Evolutionary conservation across 37 sponge, comb jelly and placozoan species (phyloP), one percentile per base, ranked within the genome.

Genomic region (Halichondria panicea): DNA sequence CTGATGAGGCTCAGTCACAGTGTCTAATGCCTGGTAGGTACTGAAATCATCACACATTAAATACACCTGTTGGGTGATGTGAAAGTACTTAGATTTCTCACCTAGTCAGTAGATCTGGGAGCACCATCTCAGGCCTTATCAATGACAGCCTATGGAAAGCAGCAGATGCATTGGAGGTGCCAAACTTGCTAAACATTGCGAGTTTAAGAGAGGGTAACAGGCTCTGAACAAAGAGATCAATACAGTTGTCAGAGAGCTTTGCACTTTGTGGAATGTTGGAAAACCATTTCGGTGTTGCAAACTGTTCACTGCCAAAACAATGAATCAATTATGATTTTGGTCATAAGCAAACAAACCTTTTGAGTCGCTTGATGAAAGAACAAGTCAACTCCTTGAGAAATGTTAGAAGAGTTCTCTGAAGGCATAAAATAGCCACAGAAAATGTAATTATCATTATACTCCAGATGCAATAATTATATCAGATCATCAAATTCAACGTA

Each of bases 1-100:
- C 54, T 92, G 92, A 70, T 97, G 98, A 18, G 95, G 98, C 77
- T 97, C 98, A 39, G 88, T 92, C 75, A 97, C 66, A 1, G 95
- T 94, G 55, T 80, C 91, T 18, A 97, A 64, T n/a, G 92, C 91
- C 15, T 44, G 55, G 71, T 84, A 96, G 13, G 90, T 89, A 41
- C 94, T 93, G 19, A 4, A 39, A 30, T 30, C 32, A 3, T 32
- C 59, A 70, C 3, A 63, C 34, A 48, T 48, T 15, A 48, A 48
- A 11, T 48, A 48, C 13, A 48, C 13, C 52, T 15, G 13, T 48
- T 48, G 52, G n/a, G 60, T n/a, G 6, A 7, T 58, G 60, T 58
- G n/a, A 8, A 58, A 58, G 19, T 12, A 7, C 60, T 24, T 58
- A 27, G 25, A n/a, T 58, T 21, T 32, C 71, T 37, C 38, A 83